Base-by-base conservation (phyloP, 2,888 invertebrate species). In the Cosmorhoe ocellata region DNA sequence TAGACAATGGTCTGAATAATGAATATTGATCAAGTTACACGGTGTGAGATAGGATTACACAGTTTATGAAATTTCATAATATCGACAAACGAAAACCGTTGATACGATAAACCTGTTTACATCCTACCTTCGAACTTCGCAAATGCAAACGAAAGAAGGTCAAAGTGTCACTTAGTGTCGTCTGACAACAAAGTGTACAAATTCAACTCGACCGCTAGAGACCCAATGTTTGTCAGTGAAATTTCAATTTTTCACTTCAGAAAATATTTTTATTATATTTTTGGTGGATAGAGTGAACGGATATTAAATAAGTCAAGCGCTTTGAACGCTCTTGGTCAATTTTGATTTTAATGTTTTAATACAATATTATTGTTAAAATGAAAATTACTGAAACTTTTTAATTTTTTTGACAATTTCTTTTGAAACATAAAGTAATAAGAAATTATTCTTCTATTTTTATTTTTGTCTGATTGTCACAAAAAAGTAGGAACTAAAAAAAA, bases 141-240 rank as follows among this genome's bases (percentile, higher is more conserved):
- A 45, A n/a, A 31, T 37, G 26, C 41, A 37, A 49, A 49, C 38
- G 32, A 11, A 51, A 44, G 8, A 53, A 56, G 58, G 58, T 51
- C 58, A 48, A 45, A 43, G 38, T 43, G 43, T 51, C 44, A 48
- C 49, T 52, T 49, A 43, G 39, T 49, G 32, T 49, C 43, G 24
- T 14, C 27, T 43, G 12, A 28, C 13, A 43, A 50, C 48, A 45
- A 55, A 47, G 40, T 41, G 43, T 31, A 30, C 22, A 37, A 38
- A 38, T n/a, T 38, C 27, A 38, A 34, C 46, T 33, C 14, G 30
- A 48, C 41, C 47, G 18, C 44, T 43, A 26, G 56, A 22, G 45
- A 45, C 26, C 12, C 10, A 37, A 51, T 18, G 13, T 40, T 24
- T 22, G 30, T 36, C 45, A 36, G 30, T 22, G 12, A 13, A n/a